A percentile compares a stretch with the other conserved stretches of the same genome.
These are phyloP conservation scores for Polypedilum pembai DNA, from an alignment of 1,140 invertebrate genomes.

Conservation along the genomic window DNA sequence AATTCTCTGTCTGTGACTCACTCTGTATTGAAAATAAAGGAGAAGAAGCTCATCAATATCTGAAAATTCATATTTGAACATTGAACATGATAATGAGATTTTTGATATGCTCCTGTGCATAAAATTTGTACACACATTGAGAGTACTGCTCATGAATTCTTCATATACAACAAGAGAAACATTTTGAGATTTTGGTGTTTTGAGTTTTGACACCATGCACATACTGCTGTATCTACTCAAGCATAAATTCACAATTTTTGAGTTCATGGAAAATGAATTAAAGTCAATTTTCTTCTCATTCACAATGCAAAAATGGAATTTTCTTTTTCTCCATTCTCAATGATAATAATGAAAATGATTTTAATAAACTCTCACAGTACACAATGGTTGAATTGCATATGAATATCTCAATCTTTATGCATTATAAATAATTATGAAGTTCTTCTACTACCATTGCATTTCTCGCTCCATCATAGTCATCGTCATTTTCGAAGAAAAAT, in stretches of 20 bases:
- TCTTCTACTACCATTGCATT: neutral
- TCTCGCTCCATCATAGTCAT: neutral
- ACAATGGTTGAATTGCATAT: neutral
- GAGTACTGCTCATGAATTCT: neutral
- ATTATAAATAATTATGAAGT: constrained; percentile 8
- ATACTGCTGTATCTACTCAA: neutral
- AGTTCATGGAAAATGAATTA: neutral
- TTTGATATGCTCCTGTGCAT: constrained; percentile 16
- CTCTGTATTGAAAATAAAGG: neutral
- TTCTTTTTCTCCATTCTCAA: neutral
- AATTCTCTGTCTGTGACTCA: neutral
- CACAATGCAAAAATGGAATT: neutral
- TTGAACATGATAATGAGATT: constrained; percentile 14
- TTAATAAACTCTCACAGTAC: neutral
- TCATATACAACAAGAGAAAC: neutral
- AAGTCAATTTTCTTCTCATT: constrained; percentile 6
- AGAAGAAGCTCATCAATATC: neutral
- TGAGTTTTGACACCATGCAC: constrained; percentile 4
- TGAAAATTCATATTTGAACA: neutral
- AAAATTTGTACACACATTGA: neutral
- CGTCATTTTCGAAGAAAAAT: neutral
- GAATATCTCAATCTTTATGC: constrained; percentile 12
- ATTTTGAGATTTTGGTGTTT: constrained; percentile 11
- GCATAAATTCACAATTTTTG: neutral
- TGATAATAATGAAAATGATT: neutral